Conservation (phyloP, 2,888 invertebrate genomes). For the Cancer borealis region DNA sequence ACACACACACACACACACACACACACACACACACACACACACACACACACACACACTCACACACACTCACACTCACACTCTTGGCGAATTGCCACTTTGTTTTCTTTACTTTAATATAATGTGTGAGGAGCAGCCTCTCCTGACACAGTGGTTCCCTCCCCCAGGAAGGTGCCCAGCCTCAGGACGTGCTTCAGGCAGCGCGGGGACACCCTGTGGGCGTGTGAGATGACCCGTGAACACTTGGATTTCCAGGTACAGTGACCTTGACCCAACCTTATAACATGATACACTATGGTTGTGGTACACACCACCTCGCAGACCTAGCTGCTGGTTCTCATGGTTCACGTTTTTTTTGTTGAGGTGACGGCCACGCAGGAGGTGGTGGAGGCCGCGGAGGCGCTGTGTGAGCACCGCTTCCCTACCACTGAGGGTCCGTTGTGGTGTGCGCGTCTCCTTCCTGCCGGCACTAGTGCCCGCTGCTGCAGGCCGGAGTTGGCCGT, state of each 20-base stretch:
- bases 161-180: not conserved
- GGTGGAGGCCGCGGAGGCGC: not conserved
- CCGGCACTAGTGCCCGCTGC: not conserved
- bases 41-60: too few species aligned
- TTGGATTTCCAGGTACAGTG: slow-evolving; percentile 1
- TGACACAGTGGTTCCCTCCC: not conserved
- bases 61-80: too few species aligned
- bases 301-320: too few species aligned
- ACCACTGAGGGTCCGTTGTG: not conserved
- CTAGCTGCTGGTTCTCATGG: too few species aligned
- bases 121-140: not conserved
- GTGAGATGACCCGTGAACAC: not conserved
- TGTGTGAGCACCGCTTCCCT: not conserved
- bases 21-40: too few species aligned
- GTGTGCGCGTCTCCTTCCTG: slow-evolving; percentile 28
- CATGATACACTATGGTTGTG: too few species aligned
- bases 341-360: not conserved
- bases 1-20: too few species aligned
- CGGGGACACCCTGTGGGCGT: not conserved
- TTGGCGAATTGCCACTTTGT: too few species aligned
- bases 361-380: not conserved
- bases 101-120: too few species aligned
- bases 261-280: too few species aligned
- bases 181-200: not conserved
- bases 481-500: not conserved